Evolutionary conservation across 2,113 vertebrate genomes (phyloP).

Genomic region (Melanostigma gelatinosum): DNA sequence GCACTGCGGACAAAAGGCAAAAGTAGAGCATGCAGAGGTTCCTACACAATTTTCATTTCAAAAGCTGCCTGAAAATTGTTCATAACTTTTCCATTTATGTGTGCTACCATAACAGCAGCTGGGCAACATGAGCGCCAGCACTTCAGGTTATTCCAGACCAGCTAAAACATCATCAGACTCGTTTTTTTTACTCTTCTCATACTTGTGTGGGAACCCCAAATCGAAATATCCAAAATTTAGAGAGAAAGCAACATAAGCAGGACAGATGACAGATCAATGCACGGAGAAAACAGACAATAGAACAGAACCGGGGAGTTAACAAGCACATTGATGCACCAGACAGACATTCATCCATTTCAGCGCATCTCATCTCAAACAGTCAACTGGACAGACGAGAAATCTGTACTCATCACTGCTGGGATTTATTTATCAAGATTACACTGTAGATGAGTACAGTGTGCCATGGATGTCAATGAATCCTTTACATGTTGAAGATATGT

Average conservation of each 20-base stretch:
- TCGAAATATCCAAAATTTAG: neutral
- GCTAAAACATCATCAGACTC: neutral
- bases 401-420: neutral
- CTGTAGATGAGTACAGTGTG: neutral
- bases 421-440: neutral
- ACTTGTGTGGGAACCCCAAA: conserved; percentile 55
- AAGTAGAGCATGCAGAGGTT: conserved; percentile 57
- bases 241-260: conserved; percentile 16
- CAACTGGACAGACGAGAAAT: conserved; percentile 2
- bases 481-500: neutral
- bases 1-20: conserved; percentile 31
- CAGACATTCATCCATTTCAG: conserved; percentile 62
- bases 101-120: fast-evolving
- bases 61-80: neutral
- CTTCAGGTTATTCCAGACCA: neutral
- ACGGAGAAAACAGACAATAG: conserved; percentile 9
- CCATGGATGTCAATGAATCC: neutral
- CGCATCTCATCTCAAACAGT: conserved; percentile 56
- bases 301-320: conserved; percentile 22
- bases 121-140: neutral
- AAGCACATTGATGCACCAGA: conserved; percentile 55
- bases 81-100: neutral
- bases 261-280: conserved; percentile 28
- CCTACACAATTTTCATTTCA: conserved; percentile 23
- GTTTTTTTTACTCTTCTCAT: neutral